Evolutionary conservation across 2,797 vertebrate genomes (phyloP), one percentile per base, ranked within the genome.

Genomic region (Phaenicophaeus curvirostris): DNA sequence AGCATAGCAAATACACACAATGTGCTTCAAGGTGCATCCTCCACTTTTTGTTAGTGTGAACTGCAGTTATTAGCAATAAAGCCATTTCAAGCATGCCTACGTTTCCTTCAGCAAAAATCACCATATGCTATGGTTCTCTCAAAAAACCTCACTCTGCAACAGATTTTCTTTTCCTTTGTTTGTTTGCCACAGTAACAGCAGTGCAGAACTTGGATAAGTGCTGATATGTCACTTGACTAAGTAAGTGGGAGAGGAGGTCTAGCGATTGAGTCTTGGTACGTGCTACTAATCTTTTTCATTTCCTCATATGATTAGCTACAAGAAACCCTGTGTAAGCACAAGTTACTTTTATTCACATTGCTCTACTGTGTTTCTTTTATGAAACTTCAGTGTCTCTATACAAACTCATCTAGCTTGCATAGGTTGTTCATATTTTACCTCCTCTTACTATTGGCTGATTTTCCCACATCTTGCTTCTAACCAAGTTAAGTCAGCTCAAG

Each of bases 1-100:
- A 31, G 24, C 19, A 25, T 0, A 53, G 15, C 1, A 2, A 71
- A 68, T 6, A 57, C 1, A 27, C 21, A 50, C 4, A 51, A 8
- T 15, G 17, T 4, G 5, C 42, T 59, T 86, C 15, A 11, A 37
- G 9, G 12, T 51, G 35, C 11, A 2, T 30, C 27, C 13, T 89
- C 31, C 7, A 20, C 23, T 63, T 59, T 15, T 7, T 65, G 6
- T 37, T 66, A 46, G 5, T 27, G 37, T 51, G 55, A 68, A 41
- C 21, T 27, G 13, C n/a, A n/a, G 21, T 44, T 15, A 23, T 10
- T 41, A 44, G 2, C 23, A 84, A 68, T n/a, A 42, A 74, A 61
- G 4, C 2, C 4, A 20, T 73, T 89, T 76, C 37, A 68, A 69
- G 15, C 0, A 6, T 12, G 50, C 10, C 21, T n/a, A 27, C 19